Conservation (phyloP, 2,888 invertebrate species). For the Thereva unica region DNA sequence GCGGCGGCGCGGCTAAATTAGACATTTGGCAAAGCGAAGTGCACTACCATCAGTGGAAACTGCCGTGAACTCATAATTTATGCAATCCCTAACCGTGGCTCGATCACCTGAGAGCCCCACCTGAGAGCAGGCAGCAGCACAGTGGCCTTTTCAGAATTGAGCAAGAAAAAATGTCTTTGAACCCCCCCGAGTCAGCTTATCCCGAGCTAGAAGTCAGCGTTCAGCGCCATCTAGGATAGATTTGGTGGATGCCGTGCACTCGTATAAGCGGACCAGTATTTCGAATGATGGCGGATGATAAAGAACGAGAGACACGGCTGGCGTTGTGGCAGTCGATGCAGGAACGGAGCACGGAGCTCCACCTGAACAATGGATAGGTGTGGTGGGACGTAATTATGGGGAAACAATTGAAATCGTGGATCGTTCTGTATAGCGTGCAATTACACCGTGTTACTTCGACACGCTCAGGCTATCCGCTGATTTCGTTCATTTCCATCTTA, state of each 20-base stretch:
- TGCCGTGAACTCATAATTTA: conserved; percentile 23
- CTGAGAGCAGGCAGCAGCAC: conserved; percentile 3
- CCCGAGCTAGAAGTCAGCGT: too few relatives aligned
- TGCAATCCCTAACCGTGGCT: conserved; percentile 25
- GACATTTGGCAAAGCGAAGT: conserved; percentile 19
- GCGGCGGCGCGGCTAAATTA: conserved; percentile 1
- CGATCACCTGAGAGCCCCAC: not conserved
- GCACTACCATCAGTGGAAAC: conserved; percentile 17
- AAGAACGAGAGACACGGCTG: too few relatives aligned
- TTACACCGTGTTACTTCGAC: conserved; percentile 29
- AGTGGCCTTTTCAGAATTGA: not conserved
- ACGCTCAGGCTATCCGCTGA: conserved; percentile 1
- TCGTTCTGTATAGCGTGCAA: conserved; percentile 18
- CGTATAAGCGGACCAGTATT: conserved; percentile 16
- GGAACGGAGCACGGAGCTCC: too few relatives aligned
- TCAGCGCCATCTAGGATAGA: too few relatives aligned
- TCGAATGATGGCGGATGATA: conserved; percentile 8
- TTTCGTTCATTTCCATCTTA: conserved; percentile 11
- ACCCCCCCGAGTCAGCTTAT: not conserved
- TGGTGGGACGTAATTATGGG: conserved; percentile 14
- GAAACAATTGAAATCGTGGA: conserved; percentile 27
- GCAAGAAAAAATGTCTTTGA: conserved; percentile 28
- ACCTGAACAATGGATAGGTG: conserved; percentile 24
- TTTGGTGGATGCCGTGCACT: not conserved
- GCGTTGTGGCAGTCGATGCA: not conserved